Evolutionary conservation across 2,888 invertebrate genomes (phyloP).

Genomic region (Cerastis rubricosa): DNA sequence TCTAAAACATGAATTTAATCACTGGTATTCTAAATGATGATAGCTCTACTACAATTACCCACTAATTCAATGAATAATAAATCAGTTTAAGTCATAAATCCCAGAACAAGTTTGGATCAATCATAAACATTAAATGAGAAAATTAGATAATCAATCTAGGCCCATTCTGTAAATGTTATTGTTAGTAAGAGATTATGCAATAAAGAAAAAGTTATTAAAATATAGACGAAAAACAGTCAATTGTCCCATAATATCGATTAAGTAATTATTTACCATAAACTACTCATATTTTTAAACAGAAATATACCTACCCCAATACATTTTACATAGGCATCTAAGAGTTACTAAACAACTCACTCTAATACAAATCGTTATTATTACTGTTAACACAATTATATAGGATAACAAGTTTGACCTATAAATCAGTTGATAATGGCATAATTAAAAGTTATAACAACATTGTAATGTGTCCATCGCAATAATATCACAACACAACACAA

Average conservation of each 20-base stretch:
- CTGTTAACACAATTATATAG: slow-evolving; percentile 17
- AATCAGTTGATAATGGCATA: slow-evolving; percentile 5
- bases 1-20: background rate
- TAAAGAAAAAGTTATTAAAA: slow-evolving; percentile 1
- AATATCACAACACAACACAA: slow-evolving; percentile 34
- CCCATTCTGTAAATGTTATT: slow-evolving; percentile 16
- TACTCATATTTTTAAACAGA: background rate
- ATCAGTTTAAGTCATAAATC: slow-evolving; percentile 10
- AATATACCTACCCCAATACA: slow-evolving; percentile 6
- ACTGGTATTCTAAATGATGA: background rate
- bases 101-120: slow-evolving; percentile 14
- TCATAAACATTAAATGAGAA: background rate
- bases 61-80: slow-evolving; percentile 2
- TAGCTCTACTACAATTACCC: background rate
- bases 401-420: slow-evolving; percentile 12
- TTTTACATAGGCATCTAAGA: background rate
- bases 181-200: slow-evolving; percentile 23
- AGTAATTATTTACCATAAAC: slow-evolving; percentile 16
- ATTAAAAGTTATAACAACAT: slow-evolving; percentile 39
- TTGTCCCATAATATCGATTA: background rate
- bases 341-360: background rate
- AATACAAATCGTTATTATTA: background rate
- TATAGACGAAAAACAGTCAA: background rate
- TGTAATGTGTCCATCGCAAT: slow-evolving; percentile 28
- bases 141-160: slow-evolving; percentile 13